Base-by-base conservation (phyloP, 1,140 invertebrate genomes). In the Acarapis woodi region DNA sequence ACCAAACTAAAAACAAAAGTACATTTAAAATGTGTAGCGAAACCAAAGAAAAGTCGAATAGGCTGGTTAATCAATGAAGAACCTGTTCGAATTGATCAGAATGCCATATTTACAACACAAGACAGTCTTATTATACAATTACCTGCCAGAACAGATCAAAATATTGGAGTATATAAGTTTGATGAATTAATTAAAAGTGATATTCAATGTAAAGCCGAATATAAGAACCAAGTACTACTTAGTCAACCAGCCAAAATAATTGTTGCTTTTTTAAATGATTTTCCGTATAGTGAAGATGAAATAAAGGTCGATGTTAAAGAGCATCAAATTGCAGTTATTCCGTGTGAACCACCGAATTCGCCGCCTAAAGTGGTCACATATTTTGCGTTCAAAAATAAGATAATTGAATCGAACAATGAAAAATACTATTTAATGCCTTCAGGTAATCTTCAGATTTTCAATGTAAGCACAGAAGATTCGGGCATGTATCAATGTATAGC, bases 251-350 rank as follows among this genome's bases (percentile, higher is more conserved):
- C 46, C 3, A 42, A 46, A 24, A 21, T 48, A 21, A 42, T 42
- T 20, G 21, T 48, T 18, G 42, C 44, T 39, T 38, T 38, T 21
- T 29, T 48, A 24, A 29, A 42, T 12, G 25, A 39, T 28, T 48
- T 47, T 36, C 35, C 33, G 4, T 3, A 31, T 31, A 18, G 20
- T 2, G 9, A 34, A 37, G 5, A 32, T 20, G 31, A 41, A 20
- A 4, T 42, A 2, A 43, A 32, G 4, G 12, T 47, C 12, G 35
- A 29, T 22, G 64, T 67, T 2, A 55, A 63, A 2, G 56, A 61
- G 2, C 66, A 71, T 4, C 76, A 73, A 43, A 69, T 62, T 2
- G 63, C 75, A 0, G 62, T 68, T 1, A 63, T 77, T 40, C 63
- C 65, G 12, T 78, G 73, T 50, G 64, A 65, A 24, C 61, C 65